Evolutionary conservation across 2,113 vertebrate genomes (phyloP).

Genomic region (Atherinomorus stipes): DNA sequence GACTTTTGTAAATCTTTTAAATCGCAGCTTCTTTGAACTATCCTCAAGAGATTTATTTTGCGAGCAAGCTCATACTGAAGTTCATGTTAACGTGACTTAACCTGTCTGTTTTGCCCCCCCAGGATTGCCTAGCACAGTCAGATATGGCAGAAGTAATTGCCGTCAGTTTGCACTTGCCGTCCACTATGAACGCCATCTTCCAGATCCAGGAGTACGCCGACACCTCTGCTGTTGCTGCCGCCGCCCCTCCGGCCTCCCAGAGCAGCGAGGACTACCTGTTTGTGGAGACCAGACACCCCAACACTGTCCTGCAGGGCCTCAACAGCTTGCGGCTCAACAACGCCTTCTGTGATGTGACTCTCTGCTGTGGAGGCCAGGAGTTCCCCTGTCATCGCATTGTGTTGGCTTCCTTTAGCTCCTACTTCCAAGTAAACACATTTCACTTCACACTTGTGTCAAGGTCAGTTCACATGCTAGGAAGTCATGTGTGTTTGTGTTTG

Average conservation of each 20-base stretch:
- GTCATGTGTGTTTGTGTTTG: background rate
- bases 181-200: constrained; percentile 52
- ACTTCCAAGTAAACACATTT: constrained; percentile 80
- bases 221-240: background rate
- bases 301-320: constrained; percentile 84
- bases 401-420: constrained; percentile 86
- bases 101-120: constrained; percentile 1
- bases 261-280: constrained; percentile 83
- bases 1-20: background rate
- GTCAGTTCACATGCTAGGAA: background rate
- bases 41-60: background rate
- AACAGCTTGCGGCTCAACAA: constrained; percentile 85
- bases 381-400: constrained; percentile 87
- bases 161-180: constrained; percentile 46
- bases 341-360: constrained; percentile 86
- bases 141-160: constrained; percentile 79
- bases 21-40: background rate
- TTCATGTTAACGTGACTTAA: background rate
- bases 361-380: constrained; percentile 86
- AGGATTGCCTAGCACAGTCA: constrained; percentile 40
- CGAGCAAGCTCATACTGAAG: too few relatives aligned
- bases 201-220: constrained; percentile 53
- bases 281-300: constrained; percentile 80
- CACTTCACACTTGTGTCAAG: background rate
- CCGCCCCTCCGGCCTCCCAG: constrained; percentile 38